A percentile compares a stretch with the other conserved stretches of the same genome.
These are phyloP conservation scores for Bos taurus DNA, from an alignment of 2,113 vertebrate genomes.

Conservation along the genomic window DNA sequence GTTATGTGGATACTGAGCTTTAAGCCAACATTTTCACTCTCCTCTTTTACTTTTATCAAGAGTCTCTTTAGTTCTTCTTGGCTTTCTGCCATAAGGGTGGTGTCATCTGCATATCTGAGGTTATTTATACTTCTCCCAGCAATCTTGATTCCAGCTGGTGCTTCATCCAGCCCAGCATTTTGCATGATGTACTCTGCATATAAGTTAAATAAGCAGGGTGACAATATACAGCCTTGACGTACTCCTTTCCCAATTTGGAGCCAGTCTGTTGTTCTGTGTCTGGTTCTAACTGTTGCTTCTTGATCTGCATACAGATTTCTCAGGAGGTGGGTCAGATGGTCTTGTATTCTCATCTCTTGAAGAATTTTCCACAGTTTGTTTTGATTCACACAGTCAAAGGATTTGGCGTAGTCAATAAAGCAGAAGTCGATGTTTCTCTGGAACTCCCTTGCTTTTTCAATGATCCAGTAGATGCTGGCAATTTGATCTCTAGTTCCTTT, in stretches of 20 bases:
- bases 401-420: rapidly evolving
- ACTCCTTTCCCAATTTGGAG: not conserved
- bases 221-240: not conserved
- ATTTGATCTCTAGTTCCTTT: not conserved
- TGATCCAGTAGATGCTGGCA: not conserved
- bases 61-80: not conserved
- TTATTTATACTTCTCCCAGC: not conserved
- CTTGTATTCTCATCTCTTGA: not conserved
- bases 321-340: not conserved
- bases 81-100: not conserved
- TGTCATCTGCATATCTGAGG: not conserved
- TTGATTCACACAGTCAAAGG: not conserved
- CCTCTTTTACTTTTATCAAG: not conserved
- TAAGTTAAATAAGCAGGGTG: not conserved
- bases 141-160: not conserved
- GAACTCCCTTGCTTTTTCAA: not conserved
- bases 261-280: not conserved
- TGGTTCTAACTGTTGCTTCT: not conserved
- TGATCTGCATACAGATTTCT: not conserved
- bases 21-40: not conserved
- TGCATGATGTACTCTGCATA: not conserved
- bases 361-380: not conserved
- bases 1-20: not conserved
- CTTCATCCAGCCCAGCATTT: not conserved
- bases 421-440: not conserved